A percentile compares a stretch with the other conserved stretches of the same genome.
phyloP scores from a whole-genome alignment of 2,888 invertebrate species.

The Drosophila acutilabella region DNA sequence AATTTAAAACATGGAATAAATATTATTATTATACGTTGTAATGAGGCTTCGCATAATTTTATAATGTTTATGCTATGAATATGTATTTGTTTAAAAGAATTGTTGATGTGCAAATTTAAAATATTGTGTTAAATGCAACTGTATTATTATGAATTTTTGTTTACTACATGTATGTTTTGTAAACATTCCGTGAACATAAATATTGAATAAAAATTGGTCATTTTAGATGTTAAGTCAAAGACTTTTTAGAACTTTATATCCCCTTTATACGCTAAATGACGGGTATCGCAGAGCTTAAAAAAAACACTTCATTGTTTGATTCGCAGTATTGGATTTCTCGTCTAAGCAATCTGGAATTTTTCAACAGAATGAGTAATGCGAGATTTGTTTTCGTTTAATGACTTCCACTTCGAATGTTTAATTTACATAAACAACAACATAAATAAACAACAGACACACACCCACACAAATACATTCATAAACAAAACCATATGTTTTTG shows the following conservation, averaged over 20 bases:
- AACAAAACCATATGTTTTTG: conserved; percentile 22
- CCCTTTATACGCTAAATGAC: too few species aligned
- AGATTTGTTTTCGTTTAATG: conserved; percentile 12
- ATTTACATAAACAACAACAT: conserved; percentile 15
- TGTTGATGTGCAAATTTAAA: conserved; percentile 10
- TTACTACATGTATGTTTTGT: conserved; percentile 42
- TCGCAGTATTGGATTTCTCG: conserved; percentile 1
- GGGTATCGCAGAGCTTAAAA: background rate
- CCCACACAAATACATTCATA: conserved; percentile 8
- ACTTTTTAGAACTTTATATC: background rate
- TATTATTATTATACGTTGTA: conserved; percentile 6
- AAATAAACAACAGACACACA: conserved; percentile 21
- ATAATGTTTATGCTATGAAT: conserved; percentile 42
- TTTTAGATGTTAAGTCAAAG: conserved; percentile 28
- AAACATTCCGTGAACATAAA: conserved; percentile 67
- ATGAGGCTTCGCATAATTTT: conserved; percentile 33
- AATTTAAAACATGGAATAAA: background rate
- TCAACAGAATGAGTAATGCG: conserved; percentile 9
- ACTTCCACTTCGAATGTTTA: conserved; percentile 6
- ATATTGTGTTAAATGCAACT: conserved; percentile 35
- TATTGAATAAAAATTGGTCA: conserved; percentile 61
- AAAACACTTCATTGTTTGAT: conserved; percentile 1
- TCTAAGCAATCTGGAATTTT: background rate
- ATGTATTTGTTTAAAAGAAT: conserved; percentile 45
- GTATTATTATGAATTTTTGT: conserved; percentile 46